Conservation (phyloP, 2,113 vertebrate species). For the Bothrops jararaca region DNA sequence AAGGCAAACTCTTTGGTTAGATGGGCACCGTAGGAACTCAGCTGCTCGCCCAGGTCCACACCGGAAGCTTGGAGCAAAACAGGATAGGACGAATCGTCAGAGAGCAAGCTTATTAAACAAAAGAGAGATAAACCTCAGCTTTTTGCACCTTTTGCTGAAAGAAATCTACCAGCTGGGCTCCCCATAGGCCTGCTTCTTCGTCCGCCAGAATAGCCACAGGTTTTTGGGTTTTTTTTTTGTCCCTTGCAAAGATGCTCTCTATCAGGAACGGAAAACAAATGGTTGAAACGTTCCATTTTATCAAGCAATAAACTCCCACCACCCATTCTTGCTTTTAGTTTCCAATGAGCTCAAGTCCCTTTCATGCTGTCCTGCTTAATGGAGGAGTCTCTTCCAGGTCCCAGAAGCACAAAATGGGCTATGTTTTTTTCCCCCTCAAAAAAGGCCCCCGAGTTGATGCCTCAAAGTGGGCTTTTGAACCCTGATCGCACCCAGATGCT, state of each 20-base stretch:
- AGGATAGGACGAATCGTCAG: neutral
- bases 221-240: neutral
- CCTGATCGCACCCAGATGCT: neutral
- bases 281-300: neutral
- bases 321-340: neutral
- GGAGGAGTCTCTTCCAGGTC: neutral
- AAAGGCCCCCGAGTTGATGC: neutral
- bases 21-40: neutral
- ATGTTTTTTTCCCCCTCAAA: neutral
- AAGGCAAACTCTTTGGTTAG: neutral
- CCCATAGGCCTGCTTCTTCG: neutral
- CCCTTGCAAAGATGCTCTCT: neutral
- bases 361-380: neutral
- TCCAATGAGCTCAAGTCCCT: neutral
- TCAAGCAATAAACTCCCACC: no score
- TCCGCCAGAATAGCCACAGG: neutral
- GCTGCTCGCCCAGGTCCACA: neutral
- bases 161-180: neutral
- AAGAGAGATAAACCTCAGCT: neutral
- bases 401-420: neutral
- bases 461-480: neutral
- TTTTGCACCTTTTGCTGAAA: neutral
- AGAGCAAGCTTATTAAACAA: neutral
- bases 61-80: neutral
- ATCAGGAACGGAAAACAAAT: neutral